Evolutionary conservation across 2,113 vertebrate genomes (phyloP).

Genomic region (rabbit (Oryctolagus cuniculus)): mOryCun1.1 NC_091432.1:43286001-43286500

Average conservation of each 20-base stretch:
- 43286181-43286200: not conserved
- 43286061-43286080: not conserved
- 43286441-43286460: not conserved
- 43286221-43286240: not conserved
- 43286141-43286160: not conserved
- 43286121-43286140: not conserved
- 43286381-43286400: not conserved
- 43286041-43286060: too few species aligned
- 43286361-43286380: conserved; percentile 16
- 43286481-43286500: not conserved
- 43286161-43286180: conserved; percentile 38
- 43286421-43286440: not conserved
- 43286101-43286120: too few species aligned
- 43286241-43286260: conserved; percentile 52
- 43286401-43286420: not conserved
- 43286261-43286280: conserved; percentile 53
- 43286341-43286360: conserved; percentile 37
- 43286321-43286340: conserved; percentile 6
- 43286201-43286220: conserved; percentile 54
- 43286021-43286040: too few species aligned
- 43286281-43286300: conserved; percentile 48
- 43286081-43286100: too few species aligned
- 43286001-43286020: too few species aligned
- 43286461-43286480: not conserved
- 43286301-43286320: conserved; percentile 16